Base-by-base conservation (phyloP, 2,113 vertebrate genomes). In the Limanda limanda region DNA sequence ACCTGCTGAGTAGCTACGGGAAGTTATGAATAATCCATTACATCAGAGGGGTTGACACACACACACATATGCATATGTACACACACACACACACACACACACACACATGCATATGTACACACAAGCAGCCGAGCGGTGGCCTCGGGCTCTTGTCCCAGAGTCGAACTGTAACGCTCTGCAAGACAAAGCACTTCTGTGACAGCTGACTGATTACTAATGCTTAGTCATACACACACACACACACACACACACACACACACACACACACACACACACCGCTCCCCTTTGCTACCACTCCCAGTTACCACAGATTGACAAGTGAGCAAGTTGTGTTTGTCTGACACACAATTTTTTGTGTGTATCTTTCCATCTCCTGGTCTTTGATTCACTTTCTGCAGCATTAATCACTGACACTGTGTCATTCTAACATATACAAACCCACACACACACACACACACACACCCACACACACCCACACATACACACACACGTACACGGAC, bases 131-230 rank as follows among this genome's bases (percentile, higher is more conserved):
- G 58, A 15, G 61, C 73, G 57, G 57, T 81, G 12, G 75, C 90
- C 85, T 79, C 57, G n/a, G 84, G 78, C 84, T 59, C 67, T 72
- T 55, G 77, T 85, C 85, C 84, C 8, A 20, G 42, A 88, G 85
- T 81, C 76, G 51, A 85, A 89, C 81, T 77, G 78, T 68, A 85
- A 87, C 62, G n/a, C 60, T 89, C 70, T 57, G 74, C 77, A 81
- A 88, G 70, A 91, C 85, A 92, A 89, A 88, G 78, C 85, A 85
- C 66, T 75, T 60, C 77, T 80, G 79, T 85, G 84, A 90, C 89
- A 91, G 78, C 82, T 90, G 88, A 92, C 72, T 78, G 86, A 88
- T 89, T 88, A 85, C 81, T 86, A 81, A 89, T 74, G 80, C 84
- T 93, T 87, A 92, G 76, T 93, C 88, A 88, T 58, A 84, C 83